Evolutionary conservation across 2,113 vertebrate species (phyloP), one percentile per base, ranked within the genome.

Genomic region (Aptenodytes patagonicus): DNA sequence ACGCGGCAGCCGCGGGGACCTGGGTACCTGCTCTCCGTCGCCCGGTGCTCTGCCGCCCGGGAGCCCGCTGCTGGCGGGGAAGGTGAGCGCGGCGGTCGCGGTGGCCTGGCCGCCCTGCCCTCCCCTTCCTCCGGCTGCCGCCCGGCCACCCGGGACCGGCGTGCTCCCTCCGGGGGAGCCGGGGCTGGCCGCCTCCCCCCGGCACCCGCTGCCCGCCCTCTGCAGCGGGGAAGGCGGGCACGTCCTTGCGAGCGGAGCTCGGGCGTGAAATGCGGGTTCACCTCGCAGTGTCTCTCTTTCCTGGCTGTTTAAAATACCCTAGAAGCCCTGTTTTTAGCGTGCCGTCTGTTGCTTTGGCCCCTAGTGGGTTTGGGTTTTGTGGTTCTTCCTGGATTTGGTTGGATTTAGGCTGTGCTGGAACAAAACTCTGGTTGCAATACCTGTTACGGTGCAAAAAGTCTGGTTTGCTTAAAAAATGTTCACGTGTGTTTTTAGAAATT

Each of bases 201-300:
- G 24, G 15, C 68, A 17, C 32, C 68, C 40, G 58, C 89, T 20
- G 69, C 54, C 51, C 60, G 86, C 60, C 79, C 83, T 61, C 92
- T 61, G 89, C 89, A 46, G 66, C 40, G 75, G 54, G 79, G 70
- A 54, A 57, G 89, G 91, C 71, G 83, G 75, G 72, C 52, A 9
- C 65, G 87, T 94, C 87, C 94, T 91, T 94, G 89, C 47, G 19
- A 60, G 84, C 57, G 55, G 26, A 87, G 68, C 78, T 87, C 70
- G 88, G 87, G 94, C 92, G 84, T 91, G 87, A 95, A 89, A 71
- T 42, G 90, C 81, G 64, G 52, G 75, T 13, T 78, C 77, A 15
- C 68, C 90, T 40, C 57, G 42, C 66, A 47, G 84, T 22, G 25
- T 38, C 57, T 62, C 38, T 6, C 55, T 40, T 15, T 6, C 60